Percentiles rank a stretch among this genome's conserved stretches.
Evolutionary conservation across 2,888 invertebrate genomes (phyloP).

Genomic region (Trichogramma evanescens): DNA sequence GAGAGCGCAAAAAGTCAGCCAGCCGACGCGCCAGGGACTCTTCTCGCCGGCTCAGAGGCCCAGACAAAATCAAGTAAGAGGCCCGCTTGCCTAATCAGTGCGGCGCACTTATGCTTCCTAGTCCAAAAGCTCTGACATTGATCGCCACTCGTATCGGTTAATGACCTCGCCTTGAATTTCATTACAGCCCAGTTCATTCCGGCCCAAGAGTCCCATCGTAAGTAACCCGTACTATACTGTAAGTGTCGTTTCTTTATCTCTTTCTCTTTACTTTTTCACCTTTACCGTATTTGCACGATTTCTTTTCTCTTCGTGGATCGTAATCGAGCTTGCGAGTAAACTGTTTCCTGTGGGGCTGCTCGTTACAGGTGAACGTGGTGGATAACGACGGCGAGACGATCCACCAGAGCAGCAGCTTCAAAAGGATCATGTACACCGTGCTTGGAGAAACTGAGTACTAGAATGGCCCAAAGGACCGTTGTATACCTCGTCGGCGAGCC

Average conservation of each 20-base stretch:
- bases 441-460: conserved; percentile 66
- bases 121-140: not conserved
- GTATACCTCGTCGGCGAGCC: too few relatives aligned
- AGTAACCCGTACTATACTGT: not conserved
- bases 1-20: conserved; percentile 61
- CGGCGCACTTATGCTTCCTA: not conserved
- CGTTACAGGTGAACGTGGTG: conserved; percentile 58
- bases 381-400: conserved; percentile 70
- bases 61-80: conserved; percentile 40
- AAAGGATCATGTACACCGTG: conserved; percentile 86
- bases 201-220: conserved; percentile 20
- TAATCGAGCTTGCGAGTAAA: too few relatives aligned
- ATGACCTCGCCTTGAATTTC: not conserved
- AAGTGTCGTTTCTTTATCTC: too few relatives aligned
- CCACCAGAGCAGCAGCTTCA: conserved; percentile 87
- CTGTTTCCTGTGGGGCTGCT: conserved; percentile 23
- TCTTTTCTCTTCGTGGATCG: not conserved
- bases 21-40: conserved; percentile 68
- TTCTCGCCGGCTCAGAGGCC: conserved; percentile 59
- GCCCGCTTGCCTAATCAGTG: not conserved
- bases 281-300: not conserved
- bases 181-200: conserved; percentile 16
- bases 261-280: not conserved
- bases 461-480: not conserved
- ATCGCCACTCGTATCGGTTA: not conserved